Evolutionary conservation across 2,797 vertebrate species (phyloP), one percentile per base, ranked within the genome.

Genomic region (Microctenopoma steveboyesi): DNA sequence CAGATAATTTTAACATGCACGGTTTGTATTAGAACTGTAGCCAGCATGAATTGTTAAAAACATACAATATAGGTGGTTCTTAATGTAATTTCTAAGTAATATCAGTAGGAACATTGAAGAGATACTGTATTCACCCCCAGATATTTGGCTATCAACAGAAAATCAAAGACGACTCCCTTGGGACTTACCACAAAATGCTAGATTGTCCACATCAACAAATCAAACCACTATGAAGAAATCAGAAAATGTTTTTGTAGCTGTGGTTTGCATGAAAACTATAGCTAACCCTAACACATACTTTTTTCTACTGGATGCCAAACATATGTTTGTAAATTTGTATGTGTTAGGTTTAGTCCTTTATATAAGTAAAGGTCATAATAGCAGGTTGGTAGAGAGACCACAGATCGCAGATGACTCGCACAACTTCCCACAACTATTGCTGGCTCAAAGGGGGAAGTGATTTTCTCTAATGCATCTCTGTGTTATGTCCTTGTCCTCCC

Each of bases 381-480:
- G 48, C 68, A 74, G 74, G 79, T 69, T 22, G 22, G 78, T 57
- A 69, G 52, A 59, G 68, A 70, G 64, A 77, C 82, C 42, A n/a
- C 79, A 89, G 83, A 86, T 78, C 66, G 64, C 65, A 39, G 68
- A 79, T 71, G 69, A 83, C 87, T 90, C 82, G 88, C 79, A 73
- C 50, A 80, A 85, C 85, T 89, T 90, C 85, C 90, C 81, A 88
- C 81, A 89, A 79, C 72, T 71, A 87, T 80, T 84, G 74, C 74
- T 81, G 68, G 81, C 77, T 82, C 80, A 88, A 65, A 67, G 78
- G 87, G 82, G 89, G 89, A 91, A 91, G 89, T 81, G 83, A 90
- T 92, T 92, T 92, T 80, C 88, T 88, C 89, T 89, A 90, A 91
- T 89, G 89, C 82, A 86, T 91, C 86, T 89, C 86, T 92, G 89